These are phyloP conservation scores for Cheilosia variabilis DNA, from an alignment of 2,888 invertebrate genomes.

Conservation along the genomic window DNA sequence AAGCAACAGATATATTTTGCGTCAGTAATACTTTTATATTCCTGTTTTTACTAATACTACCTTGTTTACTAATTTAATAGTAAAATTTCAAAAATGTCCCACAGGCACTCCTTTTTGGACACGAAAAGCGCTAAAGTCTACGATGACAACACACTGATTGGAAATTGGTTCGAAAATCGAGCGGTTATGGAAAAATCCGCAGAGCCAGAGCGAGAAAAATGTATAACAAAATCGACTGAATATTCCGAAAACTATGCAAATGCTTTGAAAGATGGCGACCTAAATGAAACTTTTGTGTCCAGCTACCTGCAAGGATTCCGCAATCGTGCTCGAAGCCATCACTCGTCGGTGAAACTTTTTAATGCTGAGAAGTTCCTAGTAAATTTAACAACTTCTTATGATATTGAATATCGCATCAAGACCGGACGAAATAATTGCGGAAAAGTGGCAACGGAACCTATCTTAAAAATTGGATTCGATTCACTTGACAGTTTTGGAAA, in stretches of 20 bases:
- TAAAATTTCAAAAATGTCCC: conserved; percentile 30
- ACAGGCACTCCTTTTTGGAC: conserved; percentile 51
- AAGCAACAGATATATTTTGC: too few species aligned
- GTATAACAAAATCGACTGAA: conserved; percentile 4
- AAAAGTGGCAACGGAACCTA: not conserved
- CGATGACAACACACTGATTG: conserved; percentile 75
- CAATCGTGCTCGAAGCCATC: conserved; percentile 67
- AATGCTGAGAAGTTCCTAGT: conserved; percentile 73
- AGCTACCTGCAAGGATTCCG: conserved; percentile 65
- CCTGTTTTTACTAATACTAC: too few species aligned
- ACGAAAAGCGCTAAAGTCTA: conserved; percentile 64
- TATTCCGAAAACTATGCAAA: conserved; percentile 19
- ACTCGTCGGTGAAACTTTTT: conserved; percentile 70
- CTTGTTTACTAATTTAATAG: not conserved
- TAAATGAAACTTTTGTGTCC: conserved; percentile 14
- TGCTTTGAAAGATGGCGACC: not conserved
- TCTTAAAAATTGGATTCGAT: conserved; percentile 39
- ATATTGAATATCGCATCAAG: conserved; percentile 75
- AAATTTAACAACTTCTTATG: conserved; percentile 76
- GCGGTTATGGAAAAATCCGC: conserved; percentile 2
- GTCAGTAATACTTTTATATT: too few species aligned
- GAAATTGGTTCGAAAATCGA: conserved; percentile 78
- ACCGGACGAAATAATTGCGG: conserved; percentile 28
- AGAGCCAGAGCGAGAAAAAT: not conserved
- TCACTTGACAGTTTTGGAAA: conserved; percentile 76